phyloP scores from a whole-genome alignment of 1,140 invertebrate species.

The Anthonomus grandis region DNA sequence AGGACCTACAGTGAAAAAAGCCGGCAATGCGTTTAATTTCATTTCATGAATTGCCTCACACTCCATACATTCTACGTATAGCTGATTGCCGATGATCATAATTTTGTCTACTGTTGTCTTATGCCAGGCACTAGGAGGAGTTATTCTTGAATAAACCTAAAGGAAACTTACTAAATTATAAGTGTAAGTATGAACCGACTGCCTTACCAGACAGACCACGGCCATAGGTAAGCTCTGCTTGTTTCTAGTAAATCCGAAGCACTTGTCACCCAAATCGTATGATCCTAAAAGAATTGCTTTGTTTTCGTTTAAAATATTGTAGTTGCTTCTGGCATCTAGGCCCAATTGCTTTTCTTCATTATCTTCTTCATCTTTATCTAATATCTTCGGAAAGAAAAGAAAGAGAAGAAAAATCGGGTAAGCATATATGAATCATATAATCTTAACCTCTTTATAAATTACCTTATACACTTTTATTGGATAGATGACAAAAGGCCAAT shows the following conservation, averaged over 20 bases:
- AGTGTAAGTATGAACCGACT: not conserved
- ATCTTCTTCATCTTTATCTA: constrained; percentile 41
- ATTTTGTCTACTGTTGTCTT: constrained; percentile 55
- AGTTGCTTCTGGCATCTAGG: constrained; percentile 50
- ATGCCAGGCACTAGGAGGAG: constrained; percentile 55
- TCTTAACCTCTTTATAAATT: constrained; percentile 1
- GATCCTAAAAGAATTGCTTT: constrained; percentile 55
- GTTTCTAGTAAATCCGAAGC: constrained; percentile 53
- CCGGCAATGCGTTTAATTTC: constrained; percentile 53
- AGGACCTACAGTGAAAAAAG: constrained; percentile 53
- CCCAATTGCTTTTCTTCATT: constrained; percentile 48
- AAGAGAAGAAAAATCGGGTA: not conserved
- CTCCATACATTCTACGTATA: constrained; percentile 50
- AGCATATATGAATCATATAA: constrained; percentile 35
- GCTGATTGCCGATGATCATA: constrained; percentile 52
- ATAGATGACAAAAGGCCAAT: constrained; percentile 53
- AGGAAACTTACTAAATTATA: not conserved
- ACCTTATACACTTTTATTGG: constrained; percentile 46
- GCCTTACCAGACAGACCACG: constrained; percentile 49
- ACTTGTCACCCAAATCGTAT: constrained; percentile 54
- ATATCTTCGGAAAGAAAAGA: constrained; percentile 11
- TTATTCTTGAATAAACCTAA: constrained; percentile 53
- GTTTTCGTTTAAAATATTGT: constrained; percentile 52
- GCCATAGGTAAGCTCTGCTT: constrained; percentile 53
- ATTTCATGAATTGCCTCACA: constrained; percentile 50